Conservation (phyloP, 2,888 invertebrate genomes). For the Deladenus siricidicola region DNA sequence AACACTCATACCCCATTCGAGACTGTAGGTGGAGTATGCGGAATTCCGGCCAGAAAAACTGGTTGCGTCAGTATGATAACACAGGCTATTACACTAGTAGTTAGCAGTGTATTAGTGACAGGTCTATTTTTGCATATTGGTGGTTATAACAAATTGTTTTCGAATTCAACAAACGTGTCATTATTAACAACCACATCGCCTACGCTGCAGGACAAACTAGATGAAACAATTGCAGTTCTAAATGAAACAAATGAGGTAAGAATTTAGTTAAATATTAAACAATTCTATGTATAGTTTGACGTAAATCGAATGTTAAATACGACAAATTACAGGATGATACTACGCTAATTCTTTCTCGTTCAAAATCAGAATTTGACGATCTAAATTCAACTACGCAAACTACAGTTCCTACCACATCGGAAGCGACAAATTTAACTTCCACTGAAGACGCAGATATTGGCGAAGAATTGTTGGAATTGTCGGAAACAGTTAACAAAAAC, state of each 20-base stretch:
- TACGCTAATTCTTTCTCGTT: neutral
- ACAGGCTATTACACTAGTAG: slow-evolving; percentile 18
- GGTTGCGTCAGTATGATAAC: slow-evolving; percentile 30
- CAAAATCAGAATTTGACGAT: too few species aligned
- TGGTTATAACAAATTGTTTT: slow-evolving; percentile 16
- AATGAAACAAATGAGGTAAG: neutral
- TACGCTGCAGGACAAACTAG: neutral
- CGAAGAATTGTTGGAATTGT: neutral
- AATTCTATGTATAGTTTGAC: neutral
- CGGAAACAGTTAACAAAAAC: neutral
- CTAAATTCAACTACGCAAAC: neutral
- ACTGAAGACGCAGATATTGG: neutral
- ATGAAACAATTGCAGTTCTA: neutral
- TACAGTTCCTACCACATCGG: neutral
- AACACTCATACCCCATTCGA: neutral
- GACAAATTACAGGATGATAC: too few species aligned
- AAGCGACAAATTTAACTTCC: neutral
- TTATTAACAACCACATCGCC: neutral
- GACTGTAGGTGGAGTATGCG: slow-evolving; percentile 21
- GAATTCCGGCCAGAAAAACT: slow-evolving; percentile 26
- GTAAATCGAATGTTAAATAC: neutral
- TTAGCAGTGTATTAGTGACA: slow-evolving; percentile 15
- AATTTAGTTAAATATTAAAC: neutral
- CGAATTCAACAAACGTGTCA: neutral
- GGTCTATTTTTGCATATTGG: slow-evolving; percentile 28